Base-by-base conservation (phyloP, 2,888 invertebrate genomes). In the Belgica antarctica region DNA sequence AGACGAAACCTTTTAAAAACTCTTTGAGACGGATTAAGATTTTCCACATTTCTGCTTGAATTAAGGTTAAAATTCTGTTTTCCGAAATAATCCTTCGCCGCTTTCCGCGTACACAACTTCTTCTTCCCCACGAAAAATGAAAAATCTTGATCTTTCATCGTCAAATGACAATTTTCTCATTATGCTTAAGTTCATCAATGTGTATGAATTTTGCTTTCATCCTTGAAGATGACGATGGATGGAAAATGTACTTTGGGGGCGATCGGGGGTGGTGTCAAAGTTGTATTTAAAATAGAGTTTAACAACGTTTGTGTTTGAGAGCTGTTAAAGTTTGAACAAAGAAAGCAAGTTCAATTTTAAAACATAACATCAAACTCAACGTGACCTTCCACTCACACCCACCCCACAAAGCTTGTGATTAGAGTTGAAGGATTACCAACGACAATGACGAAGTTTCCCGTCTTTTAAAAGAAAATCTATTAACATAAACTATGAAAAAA, bases 11-110 rank as follows among this genome's bases (percentile, higher is more conserved):
- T 46, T 65, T 65, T 36, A 65, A 47, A 63, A 65, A 47, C 34
- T 65, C 36, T 68, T 68, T 52, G 65, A 17, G 57, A 41, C 4
- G 25, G 70, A 70, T 70, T 70, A 70, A 70, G 70, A 70, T 70
- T 70, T 70, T 70, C 59, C 70, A 61, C 61, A 61, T 70, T 70
- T 70, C 70, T 59, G 59, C 61, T 70, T 57, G 61, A 70, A 70
- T 70, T 70, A 70, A 70, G 70, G 36, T 61, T 57, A 34, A 68
- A 57, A 68, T 68, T 68, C 27, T 68, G 68, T 57, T 52, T 25
- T 66, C 41, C 24, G 27, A 62, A 52, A 57, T 34, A 68, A 31
- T 68, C 34, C 47, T 63, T 63, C 12, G 17, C 7, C 15, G 8
- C 7, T 59, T 27, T 24, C 24, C 17, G 22, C 24, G 52, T 59